These are phyloP conservation scores for Volucella bombylans DNA, from an alignment of 2,888 invertebrate species.

Conservation along the genomic window DNA sequence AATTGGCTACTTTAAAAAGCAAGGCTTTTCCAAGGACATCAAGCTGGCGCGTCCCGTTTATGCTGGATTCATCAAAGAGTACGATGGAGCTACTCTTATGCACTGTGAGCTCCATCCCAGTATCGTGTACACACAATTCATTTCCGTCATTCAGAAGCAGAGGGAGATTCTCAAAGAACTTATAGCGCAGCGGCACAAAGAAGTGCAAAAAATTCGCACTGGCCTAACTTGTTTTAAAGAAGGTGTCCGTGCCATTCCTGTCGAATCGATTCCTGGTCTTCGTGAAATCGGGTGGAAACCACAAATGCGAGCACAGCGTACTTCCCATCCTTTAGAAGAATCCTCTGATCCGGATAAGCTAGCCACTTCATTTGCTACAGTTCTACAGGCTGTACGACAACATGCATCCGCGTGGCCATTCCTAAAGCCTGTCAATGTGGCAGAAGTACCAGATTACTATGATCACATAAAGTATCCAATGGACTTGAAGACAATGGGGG, in stretches of 20 bases:
- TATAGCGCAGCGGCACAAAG: conserved; percentile 92
- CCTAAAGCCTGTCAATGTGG: conserved; percentile 92
- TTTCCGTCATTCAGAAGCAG: conserved; percentile 91
- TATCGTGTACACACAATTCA: conserved; percentile 95
- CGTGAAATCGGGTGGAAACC: conserved; percentile 91
- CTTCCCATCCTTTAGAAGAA: conserved; percentile 85
- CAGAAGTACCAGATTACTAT: no score
- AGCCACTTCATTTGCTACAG: conserved; percentile 84
- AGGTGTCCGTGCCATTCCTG: conserved; percentile 90
- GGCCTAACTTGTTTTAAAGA: conserved; percentile 94
- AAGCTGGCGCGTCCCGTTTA: conserved; percentile 89
- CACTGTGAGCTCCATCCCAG: no score
- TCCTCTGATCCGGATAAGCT: conserved; percentile 87
- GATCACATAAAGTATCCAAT: conserved; percentile 91
- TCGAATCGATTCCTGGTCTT: conserved; percentile 91
- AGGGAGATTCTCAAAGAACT: conserved; percentile 89
- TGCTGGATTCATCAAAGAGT: conserved; percentile 96
- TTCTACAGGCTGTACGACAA: conserved; percentile 86
- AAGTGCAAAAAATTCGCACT: conserved; percentile 89
- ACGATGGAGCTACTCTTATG: conserved; percentile 98
- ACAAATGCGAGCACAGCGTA: conserved; percentile 83
- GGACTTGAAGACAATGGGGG: no score
- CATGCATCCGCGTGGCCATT: conserved; percentile 95
- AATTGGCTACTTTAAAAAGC: conserved; percentile 94
- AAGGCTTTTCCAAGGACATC: conserved; percentile 97